phyloP scores from a whole-genome alignment of 2,113 vertebrate species.

The Heliornis fulica region DNA sequence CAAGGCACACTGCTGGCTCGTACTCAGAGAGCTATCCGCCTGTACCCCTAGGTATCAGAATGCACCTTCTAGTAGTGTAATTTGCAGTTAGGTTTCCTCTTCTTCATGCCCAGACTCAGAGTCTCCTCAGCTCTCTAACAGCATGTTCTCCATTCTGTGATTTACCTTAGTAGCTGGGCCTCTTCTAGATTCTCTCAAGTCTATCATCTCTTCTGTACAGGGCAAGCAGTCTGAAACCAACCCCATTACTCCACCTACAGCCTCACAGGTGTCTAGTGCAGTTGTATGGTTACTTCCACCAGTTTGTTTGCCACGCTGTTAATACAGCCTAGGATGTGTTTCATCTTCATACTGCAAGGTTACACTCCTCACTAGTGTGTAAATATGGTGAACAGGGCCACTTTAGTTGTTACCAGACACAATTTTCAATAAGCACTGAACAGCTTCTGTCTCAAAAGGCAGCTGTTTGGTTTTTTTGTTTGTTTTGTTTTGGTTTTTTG shows the following conservation, averaged over 20 bases:
- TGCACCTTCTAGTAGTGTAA: not conserved
- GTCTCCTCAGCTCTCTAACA: too few relatives aligned
- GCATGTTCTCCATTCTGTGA: not conserved
- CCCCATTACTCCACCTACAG: not conserved
- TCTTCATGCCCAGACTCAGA: rapidly evolving
- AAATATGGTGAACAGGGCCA: not conserved
- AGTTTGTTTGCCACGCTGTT: not conserved
- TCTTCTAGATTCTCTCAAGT: not conserved
- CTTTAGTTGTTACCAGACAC: not conserved
- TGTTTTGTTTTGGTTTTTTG: too few relatives aligned
- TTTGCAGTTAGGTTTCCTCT: not conserved
- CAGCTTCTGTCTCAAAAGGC: not conserved
- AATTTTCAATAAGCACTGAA: not conserved
- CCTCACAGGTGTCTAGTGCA: not conserved
- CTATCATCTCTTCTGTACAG: not conserved
- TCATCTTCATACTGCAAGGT: not conserved
- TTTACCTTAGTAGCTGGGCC: not conserved
- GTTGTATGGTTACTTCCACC: not conserved
- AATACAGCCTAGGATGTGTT: not conserved
- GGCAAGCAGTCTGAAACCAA: not conserved
- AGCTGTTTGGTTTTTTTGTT: too few relatives aligned
- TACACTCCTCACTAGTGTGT: not conserved
- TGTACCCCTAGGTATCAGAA: not conserved
- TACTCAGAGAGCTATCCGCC: too few relatives aligned
- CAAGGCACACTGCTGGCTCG: too few relatives aligned